Conservation (phyloP, 2,888 invertebrate genomes). For the Acrocyrtus sp. region DNA sequence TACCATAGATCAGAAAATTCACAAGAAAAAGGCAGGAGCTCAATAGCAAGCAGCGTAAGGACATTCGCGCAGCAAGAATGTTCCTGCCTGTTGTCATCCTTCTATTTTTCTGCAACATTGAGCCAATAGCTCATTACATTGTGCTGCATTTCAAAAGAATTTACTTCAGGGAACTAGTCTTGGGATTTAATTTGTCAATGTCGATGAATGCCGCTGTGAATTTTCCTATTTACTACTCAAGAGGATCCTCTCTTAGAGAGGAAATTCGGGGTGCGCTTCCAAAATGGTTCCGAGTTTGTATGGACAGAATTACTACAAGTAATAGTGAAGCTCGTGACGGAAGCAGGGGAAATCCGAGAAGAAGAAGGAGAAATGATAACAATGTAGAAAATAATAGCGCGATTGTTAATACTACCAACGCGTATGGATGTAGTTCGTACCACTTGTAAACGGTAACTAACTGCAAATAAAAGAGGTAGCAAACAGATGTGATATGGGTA, state of each 20-base stretch:
- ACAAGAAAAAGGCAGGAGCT: constrained; percentile 1
- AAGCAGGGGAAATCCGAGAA: no score
- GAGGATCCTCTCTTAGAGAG: constrained; percentile 5
- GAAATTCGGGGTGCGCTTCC: constrained; percentile 13
- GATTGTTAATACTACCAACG: no score
- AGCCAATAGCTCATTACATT: constrained; percentile 7
- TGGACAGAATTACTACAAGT: no score
- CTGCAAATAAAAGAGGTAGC: no score
- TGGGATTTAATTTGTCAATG: constrained; percentile 1
- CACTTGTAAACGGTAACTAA: no score
- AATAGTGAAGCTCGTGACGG: no score
- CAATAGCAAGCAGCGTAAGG: constrained; percentile 2
- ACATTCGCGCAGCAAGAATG: constrained; percentile 31
- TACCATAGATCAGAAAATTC: constrained; percentile 21
- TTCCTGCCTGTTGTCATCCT: constrained; percentile 26
- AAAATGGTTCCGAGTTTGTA: no score
- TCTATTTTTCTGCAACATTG: constrained; percentile 18
- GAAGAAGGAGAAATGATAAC: no score
- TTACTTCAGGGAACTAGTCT: constrained; percentile 19
- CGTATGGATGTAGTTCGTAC: no score
- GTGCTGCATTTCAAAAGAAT: not conserved
- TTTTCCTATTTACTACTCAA: constrained; percentile 18
- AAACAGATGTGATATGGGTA: no score
- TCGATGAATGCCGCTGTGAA: constrained; percentile 17
- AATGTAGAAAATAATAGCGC: no score